Evolutionary conservation across 2,888 invertebrate genomes (phyloP), one percentile per base, ranked within the genome.

Genomic region (Shargacucullia verbasci): DNA sequence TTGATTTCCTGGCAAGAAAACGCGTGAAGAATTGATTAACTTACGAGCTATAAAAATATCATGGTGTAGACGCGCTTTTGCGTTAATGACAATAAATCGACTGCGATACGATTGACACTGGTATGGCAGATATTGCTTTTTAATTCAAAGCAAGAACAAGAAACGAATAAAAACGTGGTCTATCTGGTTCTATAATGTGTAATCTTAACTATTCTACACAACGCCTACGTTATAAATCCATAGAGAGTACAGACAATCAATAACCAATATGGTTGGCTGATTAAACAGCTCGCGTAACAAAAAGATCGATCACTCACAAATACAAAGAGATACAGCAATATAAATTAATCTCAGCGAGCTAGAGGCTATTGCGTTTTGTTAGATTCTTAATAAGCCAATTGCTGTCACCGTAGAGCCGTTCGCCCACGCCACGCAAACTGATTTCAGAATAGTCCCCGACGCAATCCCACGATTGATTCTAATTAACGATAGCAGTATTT

Each of bases 401-500:
- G 88, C 87, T 87, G 90, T 88, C 89, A 83, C 63, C 45, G 73
- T 78, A 78, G 71, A 73, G 81, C 81, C 78, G 83, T 81, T 79
- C 86, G 84, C 89, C 90, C 86, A 90, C 90, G 73, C 61, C 57
- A 53, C 77, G 79, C 80, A 79, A 83, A 86, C 87, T 87, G 87
- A 90, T 91, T 89, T 90, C 87, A 87, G 88, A 87, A 87, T 86
- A 86, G 87, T 85, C 85, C 85, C 82, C 79, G 79, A 85, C 85
- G 88, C 89, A 88, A 91, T 89, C 89, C 88, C 84, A 86, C 90
- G 91, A 92, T 92, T 92, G 93, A 94, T 93, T 92, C 91, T 92
- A 92, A 93, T 94, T 94, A 94, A 89, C 88, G 92, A 94, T 92
- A 94, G 84, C 86, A 87, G 85, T 93, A 93, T 93, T 93, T 92